Evolutionary conservation across 2,113 vertebrate genomes (phyloP).

Genomic region (Ammodramus savannarum): DNA sequence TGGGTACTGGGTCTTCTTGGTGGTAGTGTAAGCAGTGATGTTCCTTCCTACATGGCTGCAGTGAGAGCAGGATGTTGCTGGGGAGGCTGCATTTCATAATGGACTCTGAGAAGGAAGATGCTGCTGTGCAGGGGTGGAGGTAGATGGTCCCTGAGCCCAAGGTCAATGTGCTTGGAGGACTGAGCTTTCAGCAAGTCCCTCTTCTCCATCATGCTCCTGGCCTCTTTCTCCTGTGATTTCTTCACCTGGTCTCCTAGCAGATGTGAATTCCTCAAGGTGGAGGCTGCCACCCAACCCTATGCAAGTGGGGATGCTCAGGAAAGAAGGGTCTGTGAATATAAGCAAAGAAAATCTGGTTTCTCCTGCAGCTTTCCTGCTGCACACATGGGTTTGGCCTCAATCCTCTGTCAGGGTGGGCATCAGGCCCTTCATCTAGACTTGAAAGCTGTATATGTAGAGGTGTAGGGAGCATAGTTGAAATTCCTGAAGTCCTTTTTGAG

Average conservation of each 20-base stretch:
- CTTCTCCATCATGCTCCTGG: not conserved
- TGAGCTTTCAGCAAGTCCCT: not conserved
- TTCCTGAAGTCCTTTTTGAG: not conserved
- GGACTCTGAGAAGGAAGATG: not conserved
- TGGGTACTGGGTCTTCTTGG: not conserved
- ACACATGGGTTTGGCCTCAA: not conserved
- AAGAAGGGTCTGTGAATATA: not conserved
- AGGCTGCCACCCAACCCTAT: not conserved
- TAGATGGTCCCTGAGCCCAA: not conserved
- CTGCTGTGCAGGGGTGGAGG: not conserved
- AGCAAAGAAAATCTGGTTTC: not conserved
- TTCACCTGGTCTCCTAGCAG: not conserved
- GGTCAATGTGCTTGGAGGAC: fast-evolving
- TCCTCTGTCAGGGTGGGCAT: not conserved
- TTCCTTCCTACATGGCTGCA: fast-evolving
- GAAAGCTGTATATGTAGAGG: not conserved
- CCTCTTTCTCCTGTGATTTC: not conserved
- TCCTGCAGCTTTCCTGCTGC: not conserved
- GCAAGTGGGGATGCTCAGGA: fast-evolving
- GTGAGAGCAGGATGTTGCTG: not conserved
- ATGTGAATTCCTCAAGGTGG: not conserved
- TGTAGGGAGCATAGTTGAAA: not conserved
- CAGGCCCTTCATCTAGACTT: not conserved
- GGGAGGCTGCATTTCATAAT: fast-evolving
- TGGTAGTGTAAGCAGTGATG: not conserved